phyloP scores from a whole-genome alignment of 2,113 vertebrate species.

The Ariopsis seemanni region DNA sequence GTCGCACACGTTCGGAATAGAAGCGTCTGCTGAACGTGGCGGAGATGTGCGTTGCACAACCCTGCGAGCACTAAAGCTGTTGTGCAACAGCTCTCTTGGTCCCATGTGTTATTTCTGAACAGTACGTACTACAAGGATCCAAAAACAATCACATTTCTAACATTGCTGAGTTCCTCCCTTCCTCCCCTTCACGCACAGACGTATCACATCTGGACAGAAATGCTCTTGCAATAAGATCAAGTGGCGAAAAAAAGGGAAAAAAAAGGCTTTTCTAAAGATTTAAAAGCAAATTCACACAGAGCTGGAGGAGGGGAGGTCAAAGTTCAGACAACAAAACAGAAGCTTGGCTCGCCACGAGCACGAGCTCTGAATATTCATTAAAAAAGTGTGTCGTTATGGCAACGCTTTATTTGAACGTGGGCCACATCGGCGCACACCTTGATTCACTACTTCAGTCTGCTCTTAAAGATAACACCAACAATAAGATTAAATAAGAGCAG shows the following conservation, averaged over 20 bases:
- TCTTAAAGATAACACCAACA: not conserved
- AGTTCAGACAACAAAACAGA: not conserved
- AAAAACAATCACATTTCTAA: constrained; percentile 43
- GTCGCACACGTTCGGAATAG: no score
- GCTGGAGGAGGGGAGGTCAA: not conserved
- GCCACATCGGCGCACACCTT: not conserved
- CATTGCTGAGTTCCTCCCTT: constrained; percentile 38
- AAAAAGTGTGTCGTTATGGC: not conserved
- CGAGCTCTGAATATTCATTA: not conserved
- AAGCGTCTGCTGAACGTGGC: no score
- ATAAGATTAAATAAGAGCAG: not conserved
- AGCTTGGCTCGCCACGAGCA: not conserved
- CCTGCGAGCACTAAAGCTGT: not conserved
- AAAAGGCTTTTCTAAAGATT: not conserved
- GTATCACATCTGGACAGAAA: not conserved
- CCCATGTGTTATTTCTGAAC: constrained; percentile 21
- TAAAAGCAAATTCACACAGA: not conserved
- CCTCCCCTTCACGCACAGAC: no score
- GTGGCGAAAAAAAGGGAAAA: no score
- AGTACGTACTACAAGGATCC: constrained; percentile 20
- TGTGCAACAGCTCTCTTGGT: constrained; percentile 45
- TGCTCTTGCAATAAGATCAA: not conserved
- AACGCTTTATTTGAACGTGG: not conserved
- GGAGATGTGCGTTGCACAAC: no score
- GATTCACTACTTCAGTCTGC: not conserved